phyloP scores from a whole-genome alignment of 2,797 vertebrate genomes.

The Sarcophilus harrisii region DNA sequence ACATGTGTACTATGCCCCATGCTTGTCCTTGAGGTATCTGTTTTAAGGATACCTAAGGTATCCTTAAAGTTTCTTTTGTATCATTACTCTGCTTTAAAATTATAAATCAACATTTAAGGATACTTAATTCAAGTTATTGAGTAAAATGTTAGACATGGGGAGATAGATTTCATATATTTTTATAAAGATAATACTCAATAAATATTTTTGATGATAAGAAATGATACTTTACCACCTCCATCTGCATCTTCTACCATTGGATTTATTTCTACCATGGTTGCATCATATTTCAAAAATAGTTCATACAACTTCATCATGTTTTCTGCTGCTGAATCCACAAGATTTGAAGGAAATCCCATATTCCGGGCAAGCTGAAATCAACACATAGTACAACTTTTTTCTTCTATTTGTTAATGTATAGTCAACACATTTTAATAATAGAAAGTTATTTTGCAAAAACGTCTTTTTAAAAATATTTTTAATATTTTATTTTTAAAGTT shows the following conservation, averaged over 20 bases:
- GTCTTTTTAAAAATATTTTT: too few species aligned
- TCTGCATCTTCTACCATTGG: constrained; percentile 98
- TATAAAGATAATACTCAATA: neutral
- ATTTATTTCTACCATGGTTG: constrained; percentile 99
- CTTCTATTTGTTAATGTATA: constrained; percentile 9
- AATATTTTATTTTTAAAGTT: neutral
- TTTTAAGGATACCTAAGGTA: neutral
- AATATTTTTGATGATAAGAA: constrained; percentile 10
- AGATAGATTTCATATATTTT: neutral
- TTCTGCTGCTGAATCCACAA: constrained; percentile 94
- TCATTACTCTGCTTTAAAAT: constrained; percentile 2
- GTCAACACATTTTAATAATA: neutral
- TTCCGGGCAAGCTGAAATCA: constrained; percentile 92
- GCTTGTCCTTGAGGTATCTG: neutral
- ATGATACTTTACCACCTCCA: constrained; percentile 90
- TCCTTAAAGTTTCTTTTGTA: constrained; percentile 7
- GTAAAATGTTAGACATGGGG: neutral
- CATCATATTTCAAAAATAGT: constrained; percentile 96
- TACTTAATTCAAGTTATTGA: constrained; percentile 30
- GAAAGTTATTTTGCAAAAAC: neutral
- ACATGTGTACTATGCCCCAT: constrained; percentile 18
- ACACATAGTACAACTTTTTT: neutral
- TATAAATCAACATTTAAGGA: neutral
- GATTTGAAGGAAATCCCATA: constrained; percentile 95
- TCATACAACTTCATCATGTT: constrained; percentile 98